These are phyloP conservation scores for Onychomys arenicola DNA, from an alignment of 2,797 vertebrate species.

Conservation along the genomic window DNA sequence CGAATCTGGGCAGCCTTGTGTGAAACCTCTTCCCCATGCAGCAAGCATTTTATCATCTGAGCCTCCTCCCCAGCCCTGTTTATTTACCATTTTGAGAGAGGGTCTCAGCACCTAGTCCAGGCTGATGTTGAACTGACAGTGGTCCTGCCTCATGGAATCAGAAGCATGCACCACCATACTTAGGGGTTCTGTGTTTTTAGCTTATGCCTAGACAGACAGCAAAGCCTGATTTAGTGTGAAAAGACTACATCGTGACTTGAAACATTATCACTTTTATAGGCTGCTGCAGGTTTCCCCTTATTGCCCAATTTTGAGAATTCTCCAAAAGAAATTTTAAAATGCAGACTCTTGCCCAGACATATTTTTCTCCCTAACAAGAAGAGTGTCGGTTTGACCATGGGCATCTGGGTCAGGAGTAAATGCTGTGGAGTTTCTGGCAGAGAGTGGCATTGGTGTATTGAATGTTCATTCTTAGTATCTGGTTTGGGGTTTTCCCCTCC, in stretches of 20 bases:
- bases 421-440: neutral
- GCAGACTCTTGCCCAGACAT: neutral
- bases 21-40: neutral
- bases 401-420: neutral
- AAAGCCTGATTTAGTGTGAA: too few relatives aligned
- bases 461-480: neutral
- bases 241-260: neutral
- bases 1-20: neutral
- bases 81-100: neutral
- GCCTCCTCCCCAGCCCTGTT: neutral
- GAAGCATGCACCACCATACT: too few relatives aligned
- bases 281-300: neutral
- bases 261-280: neutral
- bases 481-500: too few relatives aligned
- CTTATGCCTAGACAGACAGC: neutral
- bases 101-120: neutral
- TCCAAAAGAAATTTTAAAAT: neutral
- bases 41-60: too few relatives aligned
- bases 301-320: neutral
- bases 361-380: too few relatives aligned
- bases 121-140: neutral
- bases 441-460: too few relatives aligned
- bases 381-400: neutral
- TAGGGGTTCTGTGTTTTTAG: neutral
- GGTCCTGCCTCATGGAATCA: neutral